These are phyloP conservation scores for Chelonia mydas DNA, from an alignment of 2,797 vertebrate species.

Conservation along the genomic window DNA sequence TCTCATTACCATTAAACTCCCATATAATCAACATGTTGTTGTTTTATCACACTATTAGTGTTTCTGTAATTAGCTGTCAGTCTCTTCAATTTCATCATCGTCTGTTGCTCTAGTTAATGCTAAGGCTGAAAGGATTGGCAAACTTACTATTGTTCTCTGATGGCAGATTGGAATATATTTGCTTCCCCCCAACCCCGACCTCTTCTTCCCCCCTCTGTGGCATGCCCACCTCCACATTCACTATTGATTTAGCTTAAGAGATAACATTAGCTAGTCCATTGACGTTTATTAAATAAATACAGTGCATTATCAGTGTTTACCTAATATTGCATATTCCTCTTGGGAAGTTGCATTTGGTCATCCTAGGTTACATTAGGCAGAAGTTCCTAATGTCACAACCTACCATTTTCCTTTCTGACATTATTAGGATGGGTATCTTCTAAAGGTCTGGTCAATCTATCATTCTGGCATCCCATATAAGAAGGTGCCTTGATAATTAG, in stretches of 20 bases:
- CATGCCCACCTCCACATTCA: background rate
- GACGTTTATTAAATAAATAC: background rate
- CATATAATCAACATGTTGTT: background rate
- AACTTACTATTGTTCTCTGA: background rate
- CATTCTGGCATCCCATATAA: background rate
- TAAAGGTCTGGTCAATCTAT: background rate
- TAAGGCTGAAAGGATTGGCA: background rate
- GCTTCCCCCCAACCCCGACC: background rate
- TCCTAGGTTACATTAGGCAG: background rate
- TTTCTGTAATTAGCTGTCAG: background rate
- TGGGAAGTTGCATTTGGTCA: background rate
- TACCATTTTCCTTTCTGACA: background rate
- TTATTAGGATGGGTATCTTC: background rate
- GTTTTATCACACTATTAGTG: background rate
- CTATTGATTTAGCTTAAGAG: background rate
- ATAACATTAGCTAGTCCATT: background rate
- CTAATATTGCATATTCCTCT: background rate
- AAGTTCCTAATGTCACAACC: background rate
- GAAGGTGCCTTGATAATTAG: background rate
- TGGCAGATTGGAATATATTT: background rate
- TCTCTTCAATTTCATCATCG: background rate
- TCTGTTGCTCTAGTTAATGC: background rate
- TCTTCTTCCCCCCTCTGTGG: background rate
- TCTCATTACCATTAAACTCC: background rate
- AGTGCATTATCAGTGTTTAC: background rate